Evolutionary conservation across 2,888 invertebrate genomes (phyloP), one percentile per base, ranked within the genome.

Genomic region (Harpalus rubripes): DNA sequence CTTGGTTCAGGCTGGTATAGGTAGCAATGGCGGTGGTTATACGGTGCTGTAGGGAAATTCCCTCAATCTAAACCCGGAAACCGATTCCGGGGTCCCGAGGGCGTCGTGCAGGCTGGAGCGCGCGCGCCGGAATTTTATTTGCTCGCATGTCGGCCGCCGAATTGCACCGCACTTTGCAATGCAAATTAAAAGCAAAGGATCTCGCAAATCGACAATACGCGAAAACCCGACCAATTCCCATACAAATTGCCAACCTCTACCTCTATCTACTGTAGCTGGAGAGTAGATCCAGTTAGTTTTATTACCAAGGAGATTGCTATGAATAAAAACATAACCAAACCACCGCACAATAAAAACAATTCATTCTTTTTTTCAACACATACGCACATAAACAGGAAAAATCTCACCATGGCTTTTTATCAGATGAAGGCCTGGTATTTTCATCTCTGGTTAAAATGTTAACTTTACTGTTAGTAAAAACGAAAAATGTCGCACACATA

Each of bases 11-110:
- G 41, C 44, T 18, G 72, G 72, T 74, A 74, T 22, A 74, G 16
- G 22, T 74, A 74, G 72, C 63, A 18, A 18, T 15, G 44, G 18
- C 16, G 44, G 44, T 44, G 56, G 79, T 78, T 79, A 85, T 78
- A 84, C 84, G 90, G 90, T 90, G 89, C 88, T 89, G 89, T 89
- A 89, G 90, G 89, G 89, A 90, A 91, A 90, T 90, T 90, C 90
- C 90, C 90, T 91, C 91, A 91, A 91, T 91, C 91, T 90, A 91
- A 91, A 91, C 90, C 91, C 89, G 91, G 90, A 91, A 91, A 90
- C 90, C 91, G 91, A 91, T 91, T 91, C 91, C 89, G 88, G 87
- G 86, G 87, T 90, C 91, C 90, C 90, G 87, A 86, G 91, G 90
- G 90, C 89, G 89, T 90, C 89, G 90, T 91, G 90, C 87, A 88